Percentiles rank a stretch among this genome's conserved stretches.
phyloP scores from a whole-genome alignment of 2,888 invertebrate genomes.

The Luperina testacea region DNA sequence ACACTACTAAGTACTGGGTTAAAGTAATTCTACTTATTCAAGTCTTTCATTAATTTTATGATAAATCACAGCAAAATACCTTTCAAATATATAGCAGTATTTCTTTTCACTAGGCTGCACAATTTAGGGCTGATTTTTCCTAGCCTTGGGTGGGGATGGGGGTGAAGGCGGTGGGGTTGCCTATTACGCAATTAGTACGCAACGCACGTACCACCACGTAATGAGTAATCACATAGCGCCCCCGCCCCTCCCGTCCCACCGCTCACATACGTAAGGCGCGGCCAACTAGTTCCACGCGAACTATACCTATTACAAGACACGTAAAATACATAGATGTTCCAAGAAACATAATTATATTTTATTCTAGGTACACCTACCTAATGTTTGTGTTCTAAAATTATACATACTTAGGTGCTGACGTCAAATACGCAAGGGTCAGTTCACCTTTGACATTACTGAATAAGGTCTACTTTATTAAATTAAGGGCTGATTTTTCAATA shows the following conservation, averaged over 20 bases:
- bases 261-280: too few species aligned
- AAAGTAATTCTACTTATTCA: background rate
- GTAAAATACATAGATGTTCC: background rate
- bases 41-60: background rate
- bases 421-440: background rate
- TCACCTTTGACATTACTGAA: background rate
- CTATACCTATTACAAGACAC: background rate
- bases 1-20: background rate
- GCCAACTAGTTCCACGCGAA: too few species aligned
- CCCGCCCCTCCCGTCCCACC: too few species aligned
- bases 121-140: constrained; percentile 1
- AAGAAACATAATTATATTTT: background rate
- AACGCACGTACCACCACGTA: too few species aligned
- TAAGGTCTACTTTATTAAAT: background rate
- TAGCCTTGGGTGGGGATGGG: too few species aligned
- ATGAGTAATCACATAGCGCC: too few species aligned
- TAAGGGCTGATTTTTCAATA: too few species aligned
- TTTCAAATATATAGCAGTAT: background rate
- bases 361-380: background rate
- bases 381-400: background rate
- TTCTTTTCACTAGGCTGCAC: background rate
- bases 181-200: too few species aligned
- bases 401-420: background rate
- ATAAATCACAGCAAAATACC: background rate
- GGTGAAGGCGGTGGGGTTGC: too few species aligned